Conservation (phyloP, 2,888 invertebrate genomes). For the Lepidochrysops patricia region DNA sequence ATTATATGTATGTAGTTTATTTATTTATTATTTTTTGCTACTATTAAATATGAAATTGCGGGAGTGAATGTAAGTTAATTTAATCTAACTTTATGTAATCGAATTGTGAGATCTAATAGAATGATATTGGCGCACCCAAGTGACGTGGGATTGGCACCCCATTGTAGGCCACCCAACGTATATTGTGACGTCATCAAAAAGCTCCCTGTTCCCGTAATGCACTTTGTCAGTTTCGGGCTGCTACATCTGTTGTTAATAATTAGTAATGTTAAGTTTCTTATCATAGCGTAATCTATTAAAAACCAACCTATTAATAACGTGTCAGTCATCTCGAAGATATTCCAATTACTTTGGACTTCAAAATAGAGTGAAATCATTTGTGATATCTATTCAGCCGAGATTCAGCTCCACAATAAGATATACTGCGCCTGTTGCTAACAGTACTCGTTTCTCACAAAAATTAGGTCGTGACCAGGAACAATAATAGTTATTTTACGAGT, state of each 20-base stretch:
- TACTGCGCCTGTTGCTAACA: background rate
- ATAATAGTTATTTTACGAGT: slow-evolving; percentile 1
- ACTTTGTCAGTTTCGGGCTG: slow-evolving; percentile 24
- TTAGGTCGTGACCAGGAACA: slow-evolving; percentile 5
- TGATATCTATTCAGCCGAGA: background rate
- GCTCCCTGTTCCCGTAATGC: slow-evolving; percentile 41
- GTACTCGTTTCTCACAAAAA: slow-evolving; percentile 10
- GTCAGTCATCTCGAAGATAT: no score
- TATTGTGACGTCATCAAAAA: slow-evolving; percentile 46
- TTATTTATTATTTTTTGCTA: no score
- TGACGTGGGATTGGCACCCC: slow-evolving; percentile 42
- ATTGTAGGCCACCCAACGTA: slow-evolving; percentile 45
- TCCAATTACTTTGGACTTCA: background rate
- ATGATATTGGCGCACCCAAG: slow-evolving; percentile 47
- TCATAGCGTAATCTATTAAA: no score
- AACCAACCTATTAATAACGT: no score
- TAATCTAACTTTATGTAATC: slow-evolving; percentile 17
- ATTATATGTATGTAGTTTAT: no score
- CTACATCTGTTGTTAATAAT: no score
- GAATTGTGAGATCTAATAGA: slow-evolving; percentile 31
- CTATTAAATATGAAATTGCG: no score
- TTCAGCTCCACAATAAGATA: background rate
- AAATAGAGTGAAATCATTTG: background rate
- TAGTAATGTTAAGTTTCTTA: no score
- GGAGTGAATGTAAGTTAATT: no score